Evolutionary conservation across 2,797 vertebrate species (phyloP), one percentile per base, ranked within the genome.

Genomic region (Intellagama lesueurii): DNA sequence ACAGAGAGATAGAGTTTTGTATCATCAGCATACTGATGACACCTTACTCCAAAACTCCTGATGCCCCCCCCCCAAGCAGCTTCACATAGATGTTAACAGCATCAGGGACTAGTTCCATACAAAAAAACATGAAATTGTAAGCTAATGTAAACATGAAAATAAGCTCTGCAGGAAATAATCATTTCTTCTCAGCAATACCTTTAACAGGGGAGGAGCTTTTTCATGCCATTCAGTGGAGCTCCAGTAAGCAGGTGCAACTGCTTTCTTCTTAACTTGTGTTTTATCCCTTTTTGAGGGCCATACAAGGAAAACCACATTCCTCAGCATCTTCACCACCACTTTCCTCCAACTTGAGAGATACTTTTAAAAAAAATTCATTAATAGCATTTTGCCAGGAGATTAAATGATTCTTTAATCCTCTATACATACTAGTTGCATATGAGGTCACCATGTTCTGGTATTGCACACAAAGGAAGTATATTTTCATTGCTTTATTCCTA

Each of bases 401-500:
- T 49, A 30, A 83, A 5, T 49, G 28, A 6, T 49, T 69, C 47
- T 70, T 49, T 16, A 83, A 9, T 22, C 68, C 1, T n/a, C 66
- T 70, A 22, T 14, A 47, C 26, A 75, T 40, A 70, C 44, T 70
- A 90, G 89, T 85, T 81, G 80, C 85, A 69, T 80, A 94, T 81
- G 64, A 89, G 68, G 64, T 89, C 80, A 0, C 75, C 87, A 85
- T 86, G 88, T 83, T 73, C 86, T 79, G 88, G 89, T 91, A 87
- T 69, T 0, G 0, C 40, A 82, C 0, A 1, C 81, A 89, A 82
- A 22, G 60, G 4, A 64, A 47, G 70, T 32, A 32, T 73, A 16
- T 2, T 66, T 89, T n/a, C 47, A 32, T 90, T 82, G 28, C 70
- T 90, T 6, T 32, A 32, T 28, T 68, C 22, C 32, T 64, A 68